These are phyloP conservation scores for Kradibia gibbosae DNA, from an alignment of 1,140 invertebrate genomes.

Conservation along the genomic window DNA sequence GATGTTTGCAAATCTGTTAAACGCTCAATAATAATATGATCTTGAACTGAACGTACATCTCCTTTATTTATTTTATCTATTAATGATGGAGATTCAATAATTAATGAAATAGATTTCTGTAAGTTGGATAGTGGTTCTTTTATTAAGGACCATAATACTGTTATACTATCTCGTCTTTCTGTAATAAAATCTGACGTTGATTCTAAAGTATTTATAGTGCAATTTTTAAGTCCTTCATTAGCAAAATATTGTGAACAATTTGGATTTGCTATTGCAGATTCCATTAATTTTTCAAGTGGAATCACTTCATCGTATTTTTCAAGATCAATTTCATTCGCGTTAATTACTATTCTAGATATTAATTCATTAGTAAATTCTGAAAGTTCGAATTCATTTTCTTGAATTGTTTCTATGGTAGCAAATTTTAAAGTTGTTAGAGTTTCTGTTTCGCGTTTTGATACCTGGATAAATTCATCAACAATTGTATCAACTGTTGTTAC, in stretches of 20 bases:
- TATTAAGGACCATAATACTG: constrained; percentile 54
- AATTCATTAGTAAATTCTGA: background rate
- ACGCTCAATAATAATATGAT: constrained; percentile 53
- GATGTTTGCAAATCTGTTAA: constrained; percentile 66
- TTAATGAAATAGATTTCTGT: constrained; percentile 58
- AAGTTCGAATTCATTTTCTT: constrained; percentile 1
- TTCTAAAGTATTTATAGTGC: constrained; percentile 35
- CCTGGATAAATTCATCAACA: constrained; percentile 63
- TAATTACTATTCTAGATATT: background rate
- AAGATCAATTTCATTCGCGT: background rate
- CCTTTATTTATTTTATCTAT: constrained; percentile 56
- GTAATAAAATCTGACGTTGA: constrained; percentile 25
- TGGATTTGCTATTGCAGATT: background rate
- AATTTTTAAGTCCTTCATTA: constrained; percentile 10
- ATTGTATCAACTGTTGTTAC: constrained; percentile 59
- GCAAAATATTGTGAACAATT: background rate
- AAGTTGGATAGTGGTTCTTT: constrained; percentile 57
- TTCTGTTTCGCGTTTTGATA: constrained; percentile 62
- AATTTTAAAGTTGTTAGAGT: constrained; percentile 55
- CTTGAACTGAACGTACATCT: background rate
- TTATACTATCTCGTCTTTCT: constrained; percentile 48
- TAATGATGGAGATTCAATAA: constrained; percentile 52
- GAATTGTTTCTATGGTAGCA: constrained; percentile 34
- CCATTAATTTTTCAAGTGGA: background rate
- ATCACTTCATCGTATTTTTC: background rate